Conservation (phyloP, 2,113 vertebrate species). For the Anthoscopus minutus region DNA sequence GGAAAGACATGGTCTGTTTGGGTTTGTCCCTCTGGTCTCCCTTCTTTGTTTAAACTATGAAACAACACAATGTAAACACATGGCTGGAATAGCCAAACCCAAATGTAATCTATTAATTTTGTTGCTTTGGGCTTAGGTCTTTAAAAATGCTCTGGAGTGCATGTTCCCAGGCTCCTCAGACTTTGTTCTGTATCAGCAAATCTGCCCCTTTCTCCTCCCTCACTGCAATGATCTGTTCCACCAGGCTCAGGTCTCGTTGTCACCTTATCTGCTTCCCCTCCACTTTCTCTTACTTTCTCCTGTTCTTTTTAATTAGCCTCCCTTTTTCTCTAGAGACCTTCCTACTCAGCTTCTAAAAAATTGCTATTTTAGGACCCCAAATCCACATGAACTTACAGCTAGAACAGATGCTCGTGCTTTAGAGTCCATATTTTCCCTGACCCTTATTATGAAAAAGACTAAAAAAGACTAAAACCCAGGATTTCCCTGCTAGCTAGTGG, state of each 20-base stretch:
- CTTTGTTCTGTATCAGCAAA: neutral
- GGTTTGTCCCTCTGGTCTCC: neutral
- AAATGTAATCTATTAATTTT: neutral
- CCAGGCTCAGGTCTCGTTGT: neutral
- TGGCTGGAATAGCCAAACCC: neutral
- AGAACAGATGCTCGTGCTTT: neutral
- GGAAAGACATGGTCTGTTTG: neutral
- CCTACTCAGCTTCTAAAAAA: neutral
- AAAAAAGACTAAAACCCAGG: neutral
- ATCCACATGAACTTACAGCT: neutral
- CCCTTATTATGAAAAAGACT: neutral
- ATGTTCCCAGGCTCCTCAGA: neutral
- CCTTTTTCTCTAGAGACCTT: neutral
- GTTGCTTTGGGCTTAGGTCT: neutral
- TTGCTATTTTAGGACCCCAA: neutral
- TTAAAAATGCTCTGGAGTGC: neutral
- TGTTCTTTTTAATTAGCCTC: neutral
- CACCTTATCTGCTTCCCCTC: neutral
- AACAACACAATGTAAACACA: neutral
- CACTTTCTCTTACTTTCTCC: neutral
- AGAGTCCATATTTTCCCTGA: neutral
- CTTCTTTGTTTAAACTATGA: neutral
- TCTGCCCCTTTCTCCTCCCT: neutral
- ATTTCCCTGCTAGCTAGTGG: neutral
- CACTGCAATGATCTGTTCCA: fast-evolving